Evolutionary conservation across 2,888 invertebrate species (phyloP).

Genomic region (Onchidella celtica): DNA sequence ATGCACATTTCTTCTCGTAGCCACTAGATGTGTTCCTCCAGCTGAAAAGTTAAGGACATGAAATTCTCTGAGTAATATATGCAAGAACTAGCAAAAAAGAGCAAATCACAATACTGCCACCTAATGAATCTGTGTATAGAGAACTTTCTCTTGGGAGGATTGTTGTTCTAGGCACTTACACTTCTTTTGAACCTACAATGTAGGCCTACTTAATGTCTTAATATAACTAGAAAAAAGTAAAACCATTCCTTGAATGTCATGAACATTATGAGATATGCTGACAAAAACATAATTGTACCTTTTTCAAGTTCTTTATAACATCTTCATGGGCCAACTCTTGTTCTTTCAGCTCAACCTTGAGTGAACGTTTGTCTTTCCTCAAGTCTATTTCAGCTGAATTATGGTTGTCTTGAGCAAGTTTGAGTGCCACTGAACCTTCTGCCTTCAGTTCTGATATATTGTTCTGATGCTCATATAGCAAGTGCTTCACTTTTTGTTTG

Average conservation of each 20-base stretch:
- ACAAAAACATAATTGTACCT: too few species aligned
- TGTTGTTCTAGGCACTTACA: too few species aligned
- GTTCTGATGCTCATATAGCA: conserved; percentile 94
- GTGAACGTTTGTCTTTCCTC: conserved; percentile 86
- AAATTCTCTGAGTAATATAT: too few species aligned
- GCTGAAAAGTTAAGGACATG: conserved; percentile 83
- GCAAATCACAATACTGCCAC: too few species aligned
- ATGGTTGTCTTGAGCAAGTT: conserved; percentile 91
- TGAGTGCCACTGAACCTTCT: conserved; percentile 85
- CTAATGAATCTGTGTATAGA: too few species aligned
- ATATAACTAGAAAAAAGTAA: too few species aligned
- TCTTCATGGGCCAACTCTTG: conserved; percentile 87
- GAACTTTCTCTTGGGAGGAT: too few species aligned
- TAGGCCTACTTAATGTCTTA: too few species aligned
- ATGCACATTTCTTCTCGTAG: conserved; percentile 94
- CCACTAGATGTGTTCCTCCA: conserved; percentile 92
- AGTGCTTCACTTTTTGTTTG: conserved; percentile 95
- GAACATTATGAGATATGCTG: too few species aligned
- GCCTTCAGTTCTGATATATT: conserved; percentile 91
- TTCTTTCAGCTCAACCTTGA: conserved; percentile 86
- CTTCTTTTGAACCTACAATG: too few species aligned
- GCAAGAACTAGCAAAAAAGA: too few species aligned
- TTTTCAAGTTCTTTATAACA: conserved; percentile 86
- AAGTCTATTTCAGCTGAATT: conserved; percentile 88
- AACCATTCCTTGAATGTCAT: too few species aligned